Evolutionary conservation across 2,797 vertebrate species (phyloP), one percentile per base, ranked within the genome.

Genomic region (Trematocara caparti): DNA sequence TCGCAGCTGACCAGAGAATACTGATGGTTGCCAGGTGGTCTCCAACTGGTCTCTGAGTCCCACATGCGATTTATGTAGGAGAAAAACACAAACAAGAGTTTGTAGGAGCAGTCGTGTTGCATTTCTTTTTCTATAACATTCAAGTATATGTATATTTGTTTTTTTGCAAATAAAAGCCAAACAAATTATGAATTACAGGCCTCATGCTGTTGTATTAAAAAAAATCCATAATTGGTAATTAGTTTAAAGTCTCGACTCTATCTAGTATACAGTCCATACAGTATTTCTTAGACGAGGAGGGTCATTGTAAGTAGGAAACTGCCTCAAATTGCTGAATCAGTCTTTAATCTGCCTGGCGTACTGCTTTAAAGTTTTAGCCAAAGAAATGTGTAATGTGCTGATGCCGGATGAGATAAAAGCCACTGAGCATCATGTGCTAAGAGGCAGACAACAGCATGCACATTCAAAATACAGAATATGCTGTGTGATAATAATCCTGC

Each of bases 361-460:
- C 51, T 30, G 47, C 73, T 73, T 11, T 32, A 66, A 75, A 77
- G 45, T 57, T 71, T 76, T 45, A 75, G 51, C 15, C 11, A 11
- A 6, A 72, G 73, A 83, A 55, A 76, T 27, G 69, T 79, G 62
- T 77, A 53, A 82, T 64, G 73, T 80, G 71, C 40, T 66, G 78
- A 73, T 45, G 19, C 66, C 38, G 76, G 66, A 24, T 30, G 72
- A 76, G 74, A 83, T 83, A 43, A 83, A 78, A 83, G 30, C 62
- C 76, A 19, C 75, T 6, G 48, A 83, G 73, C 34, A 57, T 49
- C 32, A 4, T 62, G 62, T 5, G 76, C 75, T 50, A n/a, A 45
- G n/a, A 85, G 79, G 76, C 83, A 50, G 53, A 75, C 83, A 88
- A 85, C 85, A 48, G 84, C 78, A 64, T 14, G 34, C 71, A 21